Conservation (phyloP, 1,140 invertebrate genomes). For the Cherax quadricarinatus region DNA sequence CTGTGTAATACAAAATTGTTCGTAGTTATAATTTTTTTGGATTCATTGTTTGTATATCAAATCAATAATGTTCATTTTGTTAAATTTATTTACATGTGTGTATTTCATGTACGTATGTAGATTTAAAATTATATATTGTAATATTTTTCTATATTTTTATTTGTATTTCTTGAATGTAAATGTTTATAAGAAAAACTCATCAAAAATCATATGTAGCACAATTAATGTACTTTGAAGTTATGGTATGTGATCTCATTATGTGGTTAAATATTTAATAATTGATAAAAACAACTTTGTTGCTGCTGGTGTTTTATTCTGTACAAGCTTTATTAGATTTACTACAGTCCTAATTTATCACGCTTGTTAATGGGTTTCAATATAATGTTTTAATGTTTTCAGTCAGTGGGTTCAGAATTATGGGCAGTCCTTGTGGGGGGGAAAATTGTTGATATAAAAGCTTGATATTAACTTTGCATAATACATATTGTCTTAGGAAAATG, state of each 20-base stretch:
- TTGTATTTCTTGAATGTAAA: no score
- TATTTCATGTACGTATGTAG: no score
- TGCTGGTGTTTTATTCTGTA: neutral
- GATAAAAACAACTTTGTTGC: neutral
- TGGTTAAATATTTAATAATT: neutral
- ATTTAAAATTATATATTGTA: no score
- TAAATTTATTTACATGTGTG: no score
- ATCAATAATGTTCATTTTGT: no score
- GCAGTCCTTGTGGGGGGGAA: neutral
- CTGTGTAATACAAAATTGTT: no score
- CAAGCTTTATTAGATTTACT: neutral
- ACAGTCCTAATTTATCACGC: neutral
- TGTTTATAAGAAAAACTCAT: no score
- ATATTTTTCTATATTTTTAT: no score
- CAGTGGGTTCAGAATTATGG: neutral
- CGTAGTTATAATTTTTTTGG: no score
- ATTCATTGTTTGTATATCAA: no score
- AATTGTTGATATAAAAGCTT: neutral
- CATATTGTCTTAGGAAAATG: neutral
- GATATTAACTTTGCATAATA: conserved; percentile 9
- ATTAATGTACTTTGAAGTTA: neutral
- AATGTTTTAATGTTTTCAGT: neutral
- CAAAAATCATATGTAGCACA: no score
- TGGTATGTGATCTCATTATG: neutral
- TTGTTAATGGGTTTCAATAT: neutral